Evolutionary conservation across 2,888 invertebrate species (phyloP).

Genomic region (Drosophila barbarae): DNA sequence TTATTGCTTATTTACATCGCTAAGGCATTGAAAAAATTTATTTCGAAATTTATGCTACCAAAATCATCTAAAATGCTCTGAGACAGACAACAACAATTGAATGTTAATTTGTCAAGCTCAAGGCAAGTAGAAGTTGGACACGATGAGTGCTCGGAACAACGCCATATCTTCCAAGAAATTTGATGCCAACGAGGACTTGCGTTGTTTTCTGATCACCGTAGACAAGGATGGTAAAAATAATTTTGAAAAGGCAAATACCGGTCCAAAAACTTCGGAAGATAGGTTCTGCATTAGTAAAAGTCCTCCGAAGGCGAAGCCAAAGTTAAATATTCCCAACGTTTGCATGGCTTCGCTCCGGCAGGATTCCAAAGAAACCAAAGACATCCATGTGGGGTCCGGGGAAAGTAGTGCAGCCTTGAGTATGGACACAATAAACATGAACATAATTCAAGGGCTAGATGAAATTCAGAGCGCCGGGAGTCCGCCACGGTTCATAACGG

Average conservation of each 20-base stretch:
- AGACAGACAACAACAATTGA: conserved; percentile 5
- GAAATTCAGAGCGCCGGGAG: conserved; percentile 3
- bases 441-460: conserved; percentile 11
- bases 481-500: conserved; percentile 33
- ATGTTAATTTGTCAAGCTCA: not conserved
- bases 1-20: not conserved
- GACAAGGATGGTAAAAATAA: conserved; percentile 41
- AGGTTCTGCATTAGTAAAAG: not conserved
- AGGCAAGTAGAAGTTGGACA: not conserved
- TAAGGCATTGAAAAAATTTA: not conserved
- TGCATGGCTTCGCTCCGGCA: conserved; percentile 44
- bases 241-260: not conserved
- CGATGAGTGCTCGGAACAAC: conserved; percentile 1
- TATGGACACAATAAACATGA: conserved; percentile 3
- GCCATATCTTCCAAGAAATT: not conserved
- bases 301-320: not conserved
- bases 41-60: not conserved
- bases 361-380: not conserved
- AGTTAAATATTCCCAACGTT: conserved; percentile 25
- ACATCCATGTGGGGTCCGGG: not conserved
- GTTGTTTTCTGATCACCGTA: conserved; percentile 49
- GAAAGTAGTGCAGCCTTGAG: not conserved
- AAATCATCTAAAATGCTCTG: conserved; percentile 17
- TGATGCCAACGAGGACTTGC: conserved; percentile 8
- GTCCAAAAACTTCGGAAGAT: not conserved